Conservation (phyloP, 2,888 invertebrate genomes). For the Xestia sexstrigata region DNA sequence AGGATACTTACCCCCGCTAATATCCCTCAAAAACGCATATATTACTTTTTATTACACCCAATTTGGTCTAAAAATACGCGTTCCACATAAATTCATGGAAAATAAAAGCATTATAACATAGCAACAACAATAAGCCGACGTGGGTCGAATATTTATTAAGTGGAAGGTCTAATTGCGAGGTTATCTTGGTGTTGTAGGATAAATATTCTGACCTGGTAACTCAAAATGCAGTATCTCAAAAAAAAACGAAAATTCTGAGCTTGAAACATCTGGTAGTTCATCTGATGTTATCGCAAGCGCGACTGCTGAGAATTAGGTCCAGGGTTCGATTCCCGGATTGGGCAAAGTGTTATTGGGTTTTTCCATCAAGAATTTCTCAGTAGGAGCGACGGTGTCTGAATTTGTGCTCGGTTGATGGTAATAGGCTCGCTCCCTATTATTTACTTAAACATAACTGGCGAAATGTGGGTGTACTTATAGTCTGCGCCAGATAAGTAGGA, state of each 20-base stretch:
- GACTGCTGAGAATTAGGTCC: too few relatives aligned
- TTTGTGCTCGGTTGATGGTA: too few relatives aligned
- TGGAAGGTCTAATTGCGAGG: conserved; percentile 66
- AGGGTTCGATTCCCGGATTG: too few relatives aligned
- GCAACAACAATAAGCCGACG: conserved; percentile 68
- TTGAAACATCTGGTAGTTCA: neutral
- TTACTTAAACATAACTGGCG: too few relatives aligned
- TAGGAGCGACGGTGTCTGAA: too few relatives aligned
- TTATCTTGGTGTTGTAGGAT: conserved; percentile 62
- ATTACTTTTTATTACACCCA: conserved; percentile 60
- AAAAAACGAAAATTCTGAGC: neutral
- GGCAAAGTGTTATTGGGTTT: too few relatives aligned
- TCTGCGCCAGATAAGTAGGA: too few relatives aligned
- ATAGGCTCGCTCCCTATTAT: too few relatives aligned
- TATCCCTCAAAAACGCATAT: conserved; percentile 45
- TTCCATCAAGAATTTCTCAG: too few relatives aligned
- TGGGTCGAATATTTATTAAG: conserved; percentile 70
- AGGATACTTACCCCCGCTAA: conserved; percentile 33
- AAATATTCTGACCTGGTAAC: conserved; percentile 28
- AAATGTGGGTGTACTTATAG: too few relatives aligned
- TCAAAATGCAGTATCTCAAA: neutral
- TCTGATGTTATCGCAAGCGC: too few relatives aligned
- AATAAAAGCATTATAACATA: conserved; percentile 68
- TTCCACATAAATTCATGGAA: conserved; percentile 64
- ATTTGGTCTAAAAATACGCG: conserved; percentile 57